Evolutionary conservation across 2,797 vertebrate species (phyloP), one percentile per base, ranked within the genome.

Genomic region (Ctenochaetus hawaiiensis): DNA sequence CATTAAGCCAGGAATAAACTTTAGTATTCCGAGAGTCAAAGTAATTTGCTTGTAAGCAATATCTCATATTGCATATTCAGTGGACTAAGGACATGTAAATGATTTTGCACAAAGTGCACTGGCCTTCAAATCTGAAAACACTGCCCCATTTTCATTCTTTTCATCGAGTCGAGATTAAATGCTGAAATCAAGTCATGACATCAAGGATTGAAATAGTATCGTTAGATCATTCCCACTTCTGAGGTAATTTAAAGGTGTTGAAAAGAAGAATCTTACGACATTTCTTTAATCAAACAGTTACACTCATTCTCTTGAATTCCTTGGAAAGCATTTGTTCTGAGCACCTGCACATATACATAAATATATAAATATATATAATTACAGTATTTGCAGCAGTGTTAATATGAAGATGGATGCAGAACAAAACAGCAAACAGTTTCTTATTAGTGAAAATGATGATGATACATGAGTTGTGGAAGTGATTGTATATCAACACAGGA

Each of bases 401-500:
- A 49, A 77, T 78, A 47, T 56, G 56, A 57, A 64, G 53, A 73
- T 73, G 49, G 51, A 65, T 59, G 54, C 34, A 9, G 44, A 79
- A 52, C 20, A 6, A 0, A 51, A 64, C 37, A 56, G 39, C 53
- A 61, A 64, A 56, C 64, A 67, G 57, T 48, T 67, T 76, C 20
- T 52, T 37, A 44, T 45, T 59, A 59, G 22, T 56, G 34, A 58
- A 75, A 72, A 79, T 56, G 26, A 76, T 60, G 58, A 23, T 57
- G 69, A 72, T 64, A 26, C 66, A 61, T 2, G 61, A 75, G 59
- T n/a, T 72, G 37, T 26, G 64, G 56, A 73, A 59, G 76, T 69
- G 74, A 86, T 64, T 75, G 72, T 77, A 81, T 58, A 43, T 78
- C 82, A 75, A 69, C 54, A 61, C 59, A 48, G 22, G 48, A 52